phyloP scores from a whole-genome alignment of 2,888 invertebrate genomes.

The Xestia c-nigrum region DNA sequence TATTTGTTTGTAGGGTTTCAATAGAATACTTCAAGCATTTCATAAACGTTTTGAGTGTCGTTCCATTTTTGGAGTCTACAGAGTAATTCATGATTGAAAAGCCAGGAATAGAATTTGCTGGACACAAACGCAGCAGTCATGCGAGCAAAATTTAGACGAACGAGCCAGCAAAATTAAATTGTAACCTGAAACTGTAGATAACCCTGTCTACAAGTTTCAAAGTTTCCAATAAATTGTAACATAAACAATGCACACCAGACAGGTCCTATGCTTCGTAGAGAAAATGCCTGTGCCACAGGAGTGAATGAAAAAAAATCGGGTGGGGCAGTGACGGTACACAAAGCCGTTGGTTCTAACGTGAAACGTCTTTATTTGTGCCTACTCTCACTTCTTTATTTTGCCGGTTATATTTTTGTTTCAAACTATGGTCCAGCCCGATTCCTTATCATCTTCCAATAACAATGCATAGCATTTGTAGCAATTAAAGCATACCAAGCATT shows the following conservation, averaged over 20 bases:
- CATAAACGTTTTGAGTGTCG: not conserved
- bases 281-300: not conserved
- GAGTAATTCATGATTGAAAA: not conserved
- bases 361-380: too few relatives aligned
- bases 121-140: not conserved
- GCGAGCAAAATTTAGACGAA: not conserved
- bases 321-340: too few relatives aligned
- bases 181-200: not conserved
- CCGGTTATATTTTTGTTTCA: too few relatives aligned
- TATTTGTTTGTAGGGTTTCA: not conserved
- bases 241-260: not conserved
- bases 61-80: not conserved
- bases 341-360: too few relatives aligned
- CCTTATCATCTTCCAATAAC: too few relatives aligned
- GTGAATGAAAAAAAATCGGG: not conserved
- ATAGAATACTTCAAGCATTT: not conserved
- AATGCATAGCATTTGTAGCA: too few relatives aligned
- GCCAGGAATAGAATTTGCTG: not conserved
- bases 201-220: not conserved
- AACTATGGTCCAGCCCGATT: too few relatives aligned
- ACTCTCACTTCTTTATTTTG: too few relatives aligned
- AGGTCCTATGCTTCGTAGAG: not conserved
- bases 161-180: not conserved
- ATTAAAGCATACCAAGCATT: too few relatives aligned
- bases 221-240: not conserved